phyloP scores from a whole-genome alignment of 1,140 invertebrate species.

The Panagrolaimus sp. region DNA sequence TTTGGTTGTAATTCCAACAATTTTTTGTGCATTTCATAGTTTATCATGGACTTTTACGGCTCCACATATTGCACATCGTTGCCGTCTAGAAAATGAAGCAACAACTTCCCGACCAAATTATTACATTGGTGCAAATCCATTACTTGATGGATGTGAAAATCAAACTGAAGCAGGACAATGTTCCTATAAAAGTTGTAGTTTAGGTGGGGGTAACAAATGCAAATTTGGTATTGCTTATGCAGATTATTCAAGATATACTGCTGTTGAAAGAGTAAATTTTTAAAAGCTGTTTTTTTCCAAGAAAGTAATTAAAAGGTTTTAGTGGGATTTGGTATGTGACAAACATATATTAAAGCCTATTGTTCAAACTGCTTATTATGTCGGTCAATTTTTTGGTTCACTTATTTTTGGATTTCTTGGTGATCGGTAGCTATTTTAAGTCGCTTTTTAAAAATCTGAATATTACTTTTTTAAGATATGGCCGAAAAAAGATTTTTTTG shows the following conservation, averaged over 20 bases:
- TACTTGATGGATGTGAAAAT: neutral
- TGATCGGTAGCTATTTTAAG: conserved; percentile 32
- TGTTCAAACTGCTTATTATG: conserved; percentile 55
- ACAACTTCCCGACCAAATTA: neutral
- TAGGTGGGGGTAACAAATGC: conserved; percentile 17
- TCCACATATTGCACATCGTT: conserved; percentile 50
- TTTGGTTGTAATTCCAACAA: conserved; percentile 54
- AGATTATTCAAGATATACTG: conserved; percentile 23
- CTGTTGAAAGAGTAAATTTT: conserved; percentile 39
- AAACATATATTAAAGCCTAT: conserved; percentile 45
- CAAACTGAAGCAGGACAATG: neutral
- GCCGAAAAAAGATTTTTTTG: conserved; percentile 57
- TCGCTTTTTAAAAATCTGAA: too few species aligned
- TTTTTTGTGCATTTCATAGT: conserved; percentile 56
- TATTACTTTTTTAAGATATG: conserved; percentile 42
- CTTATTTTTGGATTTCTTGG: conserved; percentile 54
- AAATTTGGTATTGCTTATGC: conserved; percentile 39
- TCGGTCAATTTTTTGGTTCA: conserved; percentile 56
- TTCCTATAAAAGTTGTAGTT: conserved; percentile 27
- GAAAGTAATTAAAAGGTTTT: conserved; percentile 23
- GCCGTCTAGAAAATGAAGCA: neutral
- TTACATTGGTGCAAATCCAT: neutral
- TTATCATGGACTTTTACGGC: conserved; percentile 55
- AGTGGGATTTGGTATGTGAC: conserved; percentile 57
- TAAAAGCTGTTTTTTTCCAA: neutral